phyloP scores from a whole-genome alignment of 2,888 invertebrate species.

The Heliconius ismenius region DNA sequence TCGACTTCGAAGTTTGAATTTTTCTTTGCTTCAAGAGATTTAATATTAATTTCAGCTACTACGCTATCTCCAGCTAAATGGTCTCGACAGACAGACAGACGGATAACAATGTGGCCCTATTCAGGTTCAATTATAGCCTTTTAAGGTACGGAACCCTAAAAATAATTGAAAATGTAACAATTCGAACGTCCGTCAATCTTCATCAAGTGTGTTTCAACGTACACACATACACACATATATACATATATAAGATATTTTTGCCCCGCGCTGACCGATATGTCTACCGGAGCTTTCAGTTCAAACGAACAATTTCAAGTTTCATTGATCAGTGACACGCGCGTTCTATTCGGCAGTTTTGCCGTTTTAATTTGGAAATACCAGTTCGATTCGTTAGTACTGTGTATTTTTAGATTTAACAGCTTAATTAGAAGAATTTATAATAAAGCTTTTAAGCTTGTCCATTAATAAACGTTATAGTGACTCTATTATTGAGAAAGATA shows the following conservation, averaged over 20 bases:
- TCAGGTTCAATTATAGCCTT: no score
- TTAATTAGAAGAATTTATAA: neutral
- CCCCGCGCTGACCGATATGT: constrained; percentile 12
- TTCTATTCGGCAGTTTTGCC: constrained; percentile 15
- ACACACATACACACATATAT: neutral
- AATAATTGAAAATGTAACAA: neutral
- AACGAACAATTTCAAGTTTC: constrained; percentile 20
- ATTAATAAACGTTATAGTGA: neutral
- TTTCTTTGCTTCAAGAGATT: no score
- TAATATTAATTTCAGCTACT: no score
- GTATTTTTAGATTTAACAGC: constrained; percentile 14
- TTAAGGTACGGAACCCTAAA: no score
- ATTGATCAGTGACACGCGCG: constrained; percentile 18
- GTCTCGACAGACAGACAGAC: no score
- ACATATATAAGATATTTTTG: constrained; percentile 19
- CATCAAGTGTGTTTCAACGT: neutral
- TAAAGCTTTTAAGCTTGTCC: neutral
- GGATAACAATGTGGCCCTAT: no score
- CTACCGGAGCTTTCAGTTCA: constrained; percentile 9
- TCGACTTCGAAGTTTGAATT: no score
- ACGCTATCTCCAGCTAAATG: no score
- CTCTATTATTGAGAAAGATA: neutral
- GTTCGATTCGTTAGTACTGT: neutral
- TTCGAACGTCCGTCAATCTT: neutral
- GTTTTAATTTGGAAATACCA: constrained; percentile 19